phyloP scores from a whole-genome alignment of 2,888 invertebrate species.

The Adela reaumurella region DNA sequence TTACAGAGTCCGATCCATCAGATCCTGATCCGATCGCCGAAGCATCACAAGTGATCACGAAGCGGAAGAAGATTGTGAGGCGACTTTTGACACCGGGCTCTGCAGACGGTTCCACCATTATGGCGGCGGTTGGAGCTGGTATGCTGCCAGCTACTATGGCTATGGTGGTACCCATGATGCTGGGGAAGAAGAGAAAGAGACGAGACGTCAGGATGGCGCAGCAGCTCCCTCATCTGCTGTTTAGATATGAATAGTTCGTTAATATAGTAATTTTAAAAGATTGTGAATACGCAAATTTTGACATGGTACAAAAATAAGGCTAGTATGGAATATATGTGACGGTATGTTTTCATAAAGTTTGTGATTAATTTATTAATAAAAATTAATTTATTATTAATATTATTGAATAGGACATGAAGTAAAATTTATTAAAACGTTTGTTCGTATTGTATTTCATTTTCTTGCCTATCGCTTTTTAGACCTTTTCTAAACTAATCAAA shows the following conservation, averaged over 20 bases:
- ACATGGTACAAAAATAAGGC: too few relatives aligned
- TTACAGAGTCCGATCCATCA: background rate
- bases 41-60: too few relatives aligned
- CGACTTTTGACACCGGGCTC: slow-evolving; percentile 35
- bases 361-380: too few relatives aligned
- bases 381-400: too few relatives aligned
- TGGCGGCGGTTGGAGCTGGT: slow-evolving; percentile 73
- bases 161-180: slow-evolving; percentile 73
- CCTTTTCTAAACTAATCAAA: too few relatives aligned
- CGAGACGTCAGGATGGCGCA: slow-evolving; percentile 4
- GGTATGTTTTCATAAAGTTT: too few relatives aligned
- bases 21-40: background rate
- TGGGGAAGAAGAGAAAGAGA: slow-evolving; percentile 50
- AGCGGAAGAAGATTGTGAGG: slow-evolving; percentile 21
- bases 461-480: too few relatives aligned
- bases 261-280: background rate
- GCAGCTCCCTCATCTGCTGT: background rate
- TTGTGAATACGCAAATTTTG: background rate
- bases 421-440: too few relatives aligned
- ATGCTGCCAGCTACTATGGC: slow-evolving; percentile 80
- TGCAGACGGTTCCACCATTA: slow-evolving; percentile 57
- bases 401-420: background rate
- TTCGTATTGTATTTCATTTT: too few relatives aligned
- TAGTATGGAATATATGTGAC: too few relatives aligned
- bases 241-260: background rate